phyloP scores from a whole-genome alignment of 2,888 invertebrate species.

The Andrena bucephala region DNA sequence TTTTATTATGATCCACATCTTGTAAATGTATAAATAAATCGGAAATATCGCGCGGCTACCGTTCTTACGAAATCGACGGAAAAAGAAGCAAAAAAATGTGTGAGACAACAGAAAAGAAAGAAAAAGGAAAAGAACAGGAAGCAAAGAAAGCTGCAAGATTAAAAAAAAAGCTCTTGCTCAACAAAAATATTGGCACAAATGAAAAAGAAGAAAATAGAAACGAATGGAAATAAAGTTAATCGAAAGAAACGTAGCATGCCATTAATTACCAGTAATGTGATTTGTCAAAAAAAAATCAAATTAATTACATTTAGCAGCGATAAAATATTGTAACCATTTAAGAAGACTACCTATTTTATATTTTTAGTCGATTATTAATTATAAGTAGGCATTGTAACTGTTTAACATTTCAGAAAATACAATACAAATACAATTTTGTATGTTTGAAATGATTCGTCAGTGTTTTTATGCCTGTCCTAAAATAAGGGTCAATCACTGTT shows the following conservation, averaged over 20 bases:
- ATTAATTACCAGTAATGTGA: constrained; percentile 1
- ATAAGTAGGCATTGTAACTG: background rate
- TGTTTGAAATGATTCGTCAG: background rate
- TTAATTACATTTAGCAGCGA: background rate
- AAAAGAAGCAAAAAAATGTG: background rate
- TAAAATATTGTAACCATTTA: background rate
- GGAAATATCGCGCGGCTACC: too few relatives aligned
- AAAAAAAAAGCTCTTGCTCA: background rate
- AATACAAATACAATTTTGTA: background rate
- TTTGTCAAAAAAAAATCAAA: background rate
- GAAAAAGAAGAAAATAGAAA: constrained; percentile 2
- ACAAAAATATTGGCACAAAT: background rate
- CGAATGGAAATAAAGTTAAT: background rate
- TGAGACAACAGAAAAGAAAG: background rate
- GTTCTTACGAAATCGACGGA: too few relatives aligned
- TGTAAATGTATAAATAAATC: too few relatives aligned
- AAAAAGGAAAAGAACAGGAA: background rate
- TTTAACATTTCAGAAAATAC: background rate
- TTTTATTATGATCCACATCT: too few relatives aligned
- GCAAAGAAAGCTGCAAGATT: background rate
- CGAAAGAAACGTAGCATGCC: background rate
- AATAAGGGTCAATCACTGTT: constrained; percentile 1
- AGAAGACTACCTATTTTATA: background rate
- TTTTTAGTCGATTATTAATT: background rate
- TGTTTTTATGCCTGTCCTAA: constrained; percentile 4